phyloP scores from a whole-genome alignment of 2,797 vertebrate species.

The Ceyx erithaca region DNA sequence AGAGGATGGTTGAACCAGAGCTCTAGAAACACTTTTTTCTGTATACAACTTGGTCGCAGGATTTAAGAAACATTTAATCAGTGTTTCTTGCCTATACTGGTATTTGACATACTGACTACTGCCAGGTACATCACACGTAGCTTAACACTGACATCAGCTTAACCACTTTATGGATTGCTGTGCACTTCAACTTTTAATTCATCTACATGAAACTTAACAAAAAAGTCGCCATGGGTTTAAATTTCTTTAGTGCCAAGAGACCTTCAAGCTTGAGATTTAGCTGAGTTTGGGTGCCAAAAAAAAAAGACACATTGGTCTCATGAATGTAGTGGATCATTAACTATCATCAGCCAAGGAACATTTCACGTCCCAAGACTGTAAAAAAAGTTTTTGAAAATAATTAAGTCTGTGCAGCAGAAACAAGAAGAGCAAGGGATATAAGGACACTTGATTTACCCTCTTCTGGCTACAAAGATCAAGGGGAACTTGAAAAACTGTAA shows the following conservation, averaged over 20 bases:
- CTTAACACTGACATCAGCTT: not conserved
- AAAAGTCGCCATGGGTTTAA: not conserved
- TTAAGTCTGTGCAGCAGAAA: not conserved
- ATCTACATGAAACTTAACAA: not conserved
- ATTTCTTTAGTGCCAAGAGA: not conserved
- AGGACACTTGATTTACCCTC: not conserved
- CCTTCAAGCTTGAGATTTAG: not conserved
- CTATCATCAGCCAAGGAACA: not conserved
- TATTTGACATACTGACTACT: not conserved
- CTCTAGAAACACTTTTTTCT: not conserved
- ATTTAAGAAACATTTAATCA: not conserved
- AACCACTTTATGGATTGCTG: not conserved
- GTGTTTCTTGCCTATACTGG: not conserved
- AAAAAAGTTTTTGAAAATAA: not conserved
- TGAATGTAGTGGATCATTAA: not conserved
- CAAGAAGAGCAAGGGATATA: not conserved
- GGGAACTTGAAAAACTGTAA: not conserved
- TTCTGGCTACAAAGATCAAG: not conserved
- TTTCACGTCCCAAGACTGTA: not conserved
- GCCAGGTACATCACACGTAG: not conserved
- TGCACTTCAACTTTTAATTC: not conserved
- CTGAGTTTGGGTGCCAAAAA: not conserved
- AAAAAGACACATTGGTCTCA: not conserved
- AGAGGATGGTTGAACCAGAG: not conserved
- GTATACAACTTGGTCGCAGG: not conserved